Conservation (phyloP, 2,113 vertebrate species). For the Gavialis gangeticus region DNA sequence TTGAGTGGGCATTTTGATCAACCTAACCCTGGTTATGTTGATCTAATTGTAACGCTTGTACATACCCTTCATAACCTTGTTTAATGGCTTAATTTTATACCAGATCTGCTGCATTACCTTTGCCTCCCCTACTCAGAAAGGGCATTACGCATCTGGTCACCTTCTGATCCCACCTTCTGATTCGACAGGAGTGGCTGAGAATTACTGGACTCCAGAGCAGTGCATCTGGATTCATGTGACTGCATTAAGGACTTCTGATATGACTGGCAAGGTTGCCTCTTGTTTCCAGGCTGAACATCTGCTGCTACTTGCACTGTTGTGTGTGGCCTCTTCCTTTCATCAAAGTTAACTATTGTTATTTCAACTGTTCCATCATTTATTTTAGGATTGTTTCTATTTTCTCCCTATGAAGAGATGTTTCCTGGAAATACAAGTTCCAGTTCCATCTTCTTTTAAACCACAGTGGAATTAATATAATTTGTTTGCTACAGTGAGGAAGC, state of each 20-base stretch:
- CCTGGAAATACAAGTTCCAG: background rate
- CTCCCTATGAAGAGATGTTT: background rate
- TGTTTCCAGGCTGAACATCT: background rate
- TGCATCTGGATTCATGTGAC: background rate
- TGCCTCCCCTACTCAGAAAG: background rate
- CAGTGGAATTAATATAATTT: background rate
- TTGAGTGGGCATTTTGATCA: too few relatives aligned
- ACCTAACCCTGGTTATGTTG: too few relatives aligned
- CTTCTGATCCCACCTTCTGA: background rate
- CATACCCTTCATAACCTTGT: background rate
- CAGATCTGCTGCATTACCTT: background rate
- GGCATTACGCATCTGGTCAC: background rate
- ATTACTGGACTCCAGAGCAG: accelerated
- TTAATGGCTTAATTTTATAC: background rate
- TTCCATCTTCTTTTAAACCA: background rate
- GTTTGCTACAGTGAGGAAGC: background rate
- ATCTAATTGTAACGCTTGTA: too few relatives aligned
- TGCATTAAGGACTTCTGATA: background rate
- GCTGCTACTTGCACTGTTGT: background rate
- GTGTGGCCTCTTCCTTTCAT: background rate
- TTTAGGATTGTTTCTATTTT: background rate
- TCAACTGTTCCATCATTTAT: background rate
- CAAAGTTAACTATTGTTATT: background rate
- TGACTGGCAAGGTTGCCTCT: accelerated
- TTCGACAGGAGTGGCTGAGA: background rate